Conservation (phyloP, 2,888 invertebrate species). For the Eristalis tenax region DNA sequence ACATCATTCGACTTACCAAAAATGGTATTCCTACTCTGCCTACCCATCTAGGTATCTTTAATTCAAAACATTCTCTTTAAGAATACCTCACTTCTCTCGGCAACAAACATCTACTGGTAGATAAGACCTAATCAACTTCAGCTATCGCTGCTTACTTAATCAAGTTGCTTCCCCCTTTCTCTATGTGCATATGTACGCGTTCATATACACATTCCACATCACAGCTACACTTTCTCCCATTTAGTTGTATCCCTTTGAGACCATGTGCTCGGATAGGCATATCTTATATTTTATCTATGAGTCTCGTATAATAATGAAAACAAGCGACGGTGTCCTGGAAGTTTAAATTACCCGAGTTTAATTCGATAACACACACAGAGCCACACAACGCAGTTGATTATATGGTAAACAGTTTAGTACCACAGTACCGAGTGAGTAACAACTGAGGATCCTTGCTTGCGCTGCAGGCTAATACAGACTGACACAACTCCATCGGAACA, state of each 20-base stretch:
- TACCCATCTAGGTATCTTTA: not conserved
- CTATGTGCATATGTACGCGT: not conserved
- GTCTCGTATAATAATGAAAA: constrained; percentile 36
- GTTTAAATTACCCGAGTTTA: constrained; percentile 70
- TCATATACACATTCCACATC: not conserved
- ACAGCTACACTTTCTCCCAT: constrained; percentile 2
- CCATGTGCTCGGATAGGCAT: constrained; percentile 44
- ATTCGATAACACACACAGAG: constrained; percentile 59
- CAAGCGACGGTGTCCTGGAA: constrained; percentile 54
- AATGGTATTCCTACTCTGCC: not conserved
- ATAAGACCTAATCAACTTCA: constrained; percentile 61
- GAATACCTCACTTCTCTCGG: not conserved
- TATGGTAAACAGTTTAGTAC: constrained; percentile 57
- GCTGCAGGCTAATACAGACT: constrained; percentile 63
- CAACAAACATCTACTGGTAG: constrained; percentile 23
- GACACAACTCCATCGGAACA: constrained; percentile 58
- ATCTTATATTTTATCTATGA: constrained; percentile 59
- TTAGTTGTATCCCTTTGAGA: constrained; percentile 54
- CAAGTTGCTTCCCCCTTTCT: constrained; percentile 23
- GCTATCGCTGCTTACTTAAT: constrained; percentile 53
- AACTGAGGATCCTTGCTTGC: constrained; percentile 26
- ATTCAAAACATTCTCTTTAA: not conserved
- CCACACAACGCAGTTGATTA: constrained; percentile 49
- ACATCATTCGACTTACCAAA: not conserved
- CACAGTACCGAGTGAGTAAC: not conserved